Evolutionary conservation across 2,888 invertebrate species (phyloP), one percentile per base, ranked within the genome.

Genomic region (Diadegma fenestrale): DNA sequence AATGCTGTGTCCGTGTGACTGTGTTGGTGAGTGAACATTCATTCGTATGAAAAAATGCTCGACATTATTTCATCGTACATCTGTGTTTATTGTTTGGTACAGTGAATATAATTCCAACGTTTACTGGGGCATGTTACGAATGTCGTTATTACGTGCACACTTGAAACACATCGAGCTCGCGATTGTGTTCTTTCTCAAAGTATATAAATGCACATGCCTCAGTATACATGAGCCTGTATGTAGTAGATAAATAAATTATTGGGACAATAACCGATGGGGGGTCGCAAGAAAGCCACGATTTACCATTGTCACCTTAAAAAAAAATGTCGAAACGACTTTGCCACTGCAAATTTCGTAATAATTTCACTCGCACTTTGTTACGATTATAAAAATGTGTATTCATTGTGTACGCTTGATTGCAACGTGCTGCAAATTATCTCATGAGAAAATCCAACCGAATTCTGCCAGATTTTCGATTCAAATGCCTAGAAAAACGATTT

Each of bases 221-320:
- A 1, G 26, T 58, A n/a, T n/a, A 58, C 58, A 58, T 26, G 14
- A 58, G 26, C 26, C 58, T 10, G 14, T 58, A 61, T 45, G 61
- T 45, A 45, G 61, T 45, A 30, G 12, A 43, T 26, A n/a, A 48
- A 45, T 43, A 61, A 37, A 41, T 58, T 17, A 33, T 73, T 33
- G 72, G 33, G 48, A 68, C 30, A 22, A 63, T 64, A 64, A 77
- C 17, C 76, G 69, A 76, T 69, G 76, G 71, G 75, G 76, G 68
- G 63, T 64, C 64, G n/a, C 30, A 26, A 45, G 69, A 37, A 63
- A 45, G 77, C 68, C 33, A 45, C 78, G 78, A 51, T 82, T 72
- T 76, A 22, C 78, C 66, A 81, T 81, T 81, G 72, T 66, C 72
- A 66, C 66, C 78, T 54, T 61, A 78, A 45, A 76, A 82, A 77